Evolutionary conservation across 2,113 vertebrate genomes (phyloP), one percentile per base, ranked within the genome.

Genomic region (Lates calcarifer): DNA sequence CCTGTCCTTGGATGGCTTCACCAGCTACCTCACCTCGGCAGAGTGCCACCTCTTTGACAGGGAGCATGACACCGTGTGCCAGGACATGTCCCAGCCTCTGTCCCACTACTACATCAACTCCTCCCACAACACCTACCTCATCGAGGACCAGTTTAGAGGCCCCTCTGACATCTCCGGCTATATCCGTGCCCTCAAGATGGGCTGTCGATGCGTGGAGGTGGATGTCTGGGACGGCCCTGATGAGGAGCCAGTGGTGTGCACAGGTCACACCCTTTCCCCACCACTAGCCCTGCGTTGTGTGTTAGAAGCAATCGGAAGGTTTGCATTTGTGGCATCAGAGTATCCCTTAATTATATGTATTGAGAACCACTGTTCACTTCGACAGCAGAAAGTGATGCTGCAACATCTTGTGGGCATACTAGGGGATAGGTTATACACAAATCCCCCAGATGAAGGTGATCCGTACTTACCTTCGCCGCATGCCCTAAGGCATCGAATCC

Each of bases 81-180:
- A 99, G 90, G 98, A 98, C 87, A 99, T 99, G 97, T 95, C 93
- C 75, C 97, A 98, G 26, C 96, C 97, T 39, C 85, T 99, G 84
- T 98, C 98, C 77, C 98, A 99, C 94, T 99, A 99, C 90, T 99
- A 96, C 90, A 97, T 99, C 92, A 98, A 96, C 89, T 95, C 97
- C 47, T 99, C 97, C 89, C 97, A 99, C 90, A 98, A 98, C 77
- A 98, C 98, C 0, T 98, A 98, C 94, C 95, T 99, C 93, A 98
- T 97, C 73, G 97, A 98, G 92, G 98, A 98, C 91, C 98, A 99
- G 89, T 96, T 97, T 79, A 95, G 95, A 62, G 98, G 97, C 37
- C 97, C 96, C 35, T 96, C 97, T 0, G 97, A 98, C 86, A 96
- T 98, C 89, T 97, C 97, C 0, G 98, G 98, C 39, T 99, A 98